Evolutionary conservation across 2,888 invertebrate species (phyloP).

Genomic region (Craniophora ligustri): DNA sequence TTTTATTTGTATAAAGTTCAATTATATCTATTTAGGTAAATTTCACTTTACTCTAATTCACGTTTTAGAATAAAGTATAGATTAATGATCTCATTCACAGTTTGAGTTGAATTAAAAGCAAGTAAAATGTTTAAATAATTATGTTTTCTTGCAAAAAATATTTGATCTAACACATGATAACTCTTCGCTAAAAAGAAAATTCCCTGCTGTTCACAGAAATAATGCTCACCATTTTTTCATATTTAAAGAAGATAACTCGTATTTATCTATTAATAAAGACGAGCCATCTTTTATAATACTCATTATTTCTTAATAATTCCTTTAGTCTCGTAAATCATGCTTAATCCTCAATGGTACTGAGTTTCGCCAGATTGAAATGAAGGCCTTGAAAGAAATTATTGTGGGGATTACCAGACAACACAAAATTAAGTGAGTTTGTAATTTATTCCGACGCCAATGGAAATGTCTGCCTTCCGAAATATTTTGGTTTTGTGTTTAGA

Average conservation of each 20-base stretch:
- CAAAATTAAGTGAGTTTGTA: conserved; percentile 73
- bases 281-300: conserved; percentile 46
- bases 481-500: conserved; percentile 70
- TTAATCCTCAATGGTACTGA: conserved; percentile 61
- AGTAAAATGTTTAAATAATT: conserved; percentile 11
- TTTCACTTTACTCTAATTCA: too few relatives aligned
- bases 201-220: conserved; percentile 12
- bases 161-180: conserved; percentile 15
- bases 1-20: too few relatives aligned
- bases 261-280: conserved; percentile 48
- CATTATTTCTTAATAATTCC: conserved; percentile 63
- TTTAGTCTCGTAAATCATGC: conserved; percentile 61
- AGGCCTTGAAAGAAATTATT: conserved; percentile 73
- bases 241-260: conserved; percentile 30
- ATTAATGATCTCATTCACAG: too few relatives aligned
- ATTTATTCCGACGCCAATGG: conserved; percentile 69
- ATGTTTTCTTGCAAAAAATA: not conserved
- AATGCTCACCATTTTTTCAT: conserved; percentile 23
- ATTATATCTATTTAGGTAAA: too few relatives aligned
- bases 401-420: conserved; percentile 71
- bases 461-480: conserved; percentile 64
- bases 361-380: conserved; percentile 65
- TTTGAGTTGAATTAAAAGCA: not conserved
- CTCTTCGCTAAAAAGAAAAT: conserved; percentile 11
- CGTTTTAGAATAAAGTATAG: too few relatives aligned